A percentile compares a stretch with the other conserved stretches of the same genome.
Evolutionary conservation across 1,140 invertebrate genomes (phyloP).

Genomic region (Hyles euphorbiae): DNA sequence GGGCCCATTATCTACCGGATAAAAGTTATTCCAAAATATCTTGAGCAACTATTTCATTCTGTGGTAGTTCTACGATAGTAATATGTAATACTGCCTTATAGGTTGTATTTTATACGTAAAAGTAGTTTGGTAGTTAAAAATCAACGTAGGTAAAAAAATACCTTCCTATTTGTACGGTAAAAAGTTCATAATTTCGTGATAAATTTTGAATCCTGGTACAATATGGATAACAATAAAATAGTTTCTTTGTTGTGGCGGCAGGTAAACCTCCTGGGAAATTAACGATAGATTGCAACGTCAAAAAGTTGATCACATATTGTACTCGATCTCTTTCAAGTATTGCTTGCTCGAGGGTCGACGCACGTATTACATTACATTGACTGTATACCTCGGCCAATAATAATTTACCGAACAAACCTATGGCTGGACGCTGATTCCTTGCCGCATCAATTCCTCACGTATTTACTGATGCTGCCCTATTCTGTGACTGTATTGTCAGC

Average conservation of each 20-base stretch:
- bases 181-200: slow-evolving; percentile 22
- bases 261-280: slow-evolving; percentile 12
- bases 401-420: too few species aligned
- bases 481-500: too few species aligned
- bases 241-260: slow-evolving; percentile 10
- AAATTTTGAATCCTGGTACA: slow-evolving; percentile 31
- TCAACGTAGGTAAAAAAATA: too few species aligned
- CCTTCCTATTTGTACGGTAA: too few species aligned
- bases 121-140: too few species aligned
- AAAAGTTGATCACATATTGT: slow-evolving; percentile 11
- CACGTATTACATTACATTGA: slow-evolving; percentile 15
- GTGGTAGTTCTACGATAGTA: too few species aligned
- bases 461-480: too few species aligned
- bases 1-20: too few species aligned
- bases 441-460: too few species aligned
- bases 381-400: background rate
- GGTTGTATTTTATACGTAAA: too few species aligned
- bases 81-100: too few species aligned
- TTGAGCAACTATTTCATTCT: background rate
- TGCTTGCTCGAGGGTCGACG: slow-evolving; percentile 12
- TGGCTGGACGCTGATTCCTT: too few species aligned
- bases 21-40: slow-evolving; percentile 14
- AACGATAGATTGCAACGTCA: slow-evolving; percentile 12
- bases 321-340: slow-evolving; percentile 11
- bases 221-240: slow-evolving; percentile 50